phyloP scores from a whole-genome alignment of 1,140 invertebrate species.

The Heliconius hermathena region DNA sequence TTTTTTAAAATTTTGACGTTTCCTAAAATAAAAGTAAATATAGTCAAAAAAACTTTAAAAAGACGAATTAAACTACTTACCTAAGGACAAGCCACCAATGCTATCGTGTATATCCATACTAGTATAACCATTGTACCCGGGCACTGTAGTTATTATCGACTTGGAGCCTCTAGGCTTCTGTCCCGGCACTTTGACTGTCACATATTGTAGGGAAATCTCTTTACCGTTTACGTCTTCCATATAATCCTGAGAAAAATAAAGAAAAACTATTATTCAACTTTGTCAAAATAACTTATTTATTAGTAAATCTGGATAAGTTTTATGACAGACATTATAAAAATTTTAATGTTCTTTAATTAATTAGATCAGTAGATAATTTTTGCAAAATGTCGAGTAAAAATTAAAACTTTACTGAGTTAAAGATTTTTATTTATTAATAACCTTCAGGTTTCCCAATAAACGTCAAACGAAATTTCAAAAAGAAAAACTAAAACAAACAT shows the following conservation, averaged over 20 bases:
- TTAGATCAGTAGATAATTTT: no score
- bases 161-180: conserved; percentile 95
- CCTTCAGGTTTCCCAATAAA: no score
- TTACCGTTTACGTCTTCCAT: conserved; percentile 99
- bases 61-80: conserved; percentile 44
- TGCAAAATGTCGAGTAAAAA: no score
- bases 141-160: conserved; percentile 87
- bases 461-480: conserved; percentile 80
- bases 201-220: conserved; percentile 97
- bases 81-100: conserved; percentile 84
- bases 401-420: no score
- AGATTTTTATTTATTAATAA: no score
- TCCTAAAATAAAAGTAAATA: no score
- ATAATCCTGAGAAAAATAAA: conserved; percentile 88
- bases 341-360: no score
- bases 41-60: not conserved
- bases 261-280: not conserved
- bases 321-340: no score
- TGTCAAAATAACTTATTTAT: no score
- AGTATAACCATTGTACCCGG: conserved; percentile 78
- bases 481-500: not conserved
- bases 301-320: no score
- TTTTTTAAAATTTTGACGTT: no score
- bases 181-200: conserved; percentile 98
- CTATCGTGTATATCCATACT: conserved; percentile 84